Evolutionary conservation across 2,888 invertebrate species (phyloP).

Genomic region (Mantis religiosa): DNA sequence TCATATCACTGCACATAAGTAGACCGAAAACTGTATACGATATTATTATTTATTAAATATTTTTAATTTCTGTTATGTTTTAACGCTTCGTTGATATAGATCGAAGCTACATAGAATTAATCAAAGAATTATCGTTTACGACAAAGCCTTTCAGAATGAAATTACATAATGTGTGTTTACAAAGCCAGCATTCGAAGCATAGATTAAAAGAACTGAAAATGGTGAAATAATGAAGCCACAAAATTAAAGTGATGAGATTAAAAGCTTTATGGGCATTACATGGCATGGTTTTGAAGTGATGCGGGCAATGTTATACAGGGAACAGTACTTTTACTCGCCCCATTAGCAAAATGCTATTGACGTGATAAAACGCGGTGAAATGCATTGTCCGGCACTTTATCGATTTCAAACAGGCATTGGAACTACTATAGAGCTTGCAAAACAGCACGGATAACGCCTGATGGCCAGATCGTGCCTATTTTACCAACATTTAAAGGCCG

Average conservation of each 20-base stretch:
- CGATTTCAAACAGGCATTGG: not conserved
- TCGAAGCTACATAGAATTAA: not conserved
- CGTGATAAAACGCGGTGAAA: not conserved
- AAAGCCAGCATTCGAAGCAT: not conserved
- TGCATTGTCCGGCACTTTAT: not conserved
- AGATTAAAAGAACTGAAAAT: not conserved
- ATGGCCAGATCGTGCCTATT: not conserved
- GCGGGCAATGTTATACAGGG: not conserved
- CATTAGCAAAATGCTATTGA: not conserved
- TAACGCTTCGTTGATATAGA: not conserved
- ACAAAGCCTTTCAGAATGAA: not conserved
- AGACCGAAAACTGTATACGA: not conserved
- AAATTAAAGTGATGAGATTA: not conserved
- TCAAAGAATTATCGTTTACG: not conserved
- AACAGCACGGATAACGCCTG: not conserved
- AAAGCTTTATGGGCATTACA: not conserved
- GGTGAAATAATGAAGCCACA: not conserved
- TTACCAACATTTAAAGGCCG: not conserved
- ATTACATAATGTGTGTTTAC: not conserved
- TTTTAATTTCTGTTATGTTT: not conserved
- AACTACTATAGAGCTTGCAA: not conserved
- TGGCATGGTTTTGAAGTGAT: not conserved
- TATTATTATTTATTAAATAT: not conserved
- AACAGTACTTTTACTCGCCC: not conserved
- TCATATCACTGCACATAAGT: not conserved